Evolutionary conservation across 1,140 invertebrate genomes (phyloP).

Genomic region (Brachionus asplanchnoidis): DNA sequence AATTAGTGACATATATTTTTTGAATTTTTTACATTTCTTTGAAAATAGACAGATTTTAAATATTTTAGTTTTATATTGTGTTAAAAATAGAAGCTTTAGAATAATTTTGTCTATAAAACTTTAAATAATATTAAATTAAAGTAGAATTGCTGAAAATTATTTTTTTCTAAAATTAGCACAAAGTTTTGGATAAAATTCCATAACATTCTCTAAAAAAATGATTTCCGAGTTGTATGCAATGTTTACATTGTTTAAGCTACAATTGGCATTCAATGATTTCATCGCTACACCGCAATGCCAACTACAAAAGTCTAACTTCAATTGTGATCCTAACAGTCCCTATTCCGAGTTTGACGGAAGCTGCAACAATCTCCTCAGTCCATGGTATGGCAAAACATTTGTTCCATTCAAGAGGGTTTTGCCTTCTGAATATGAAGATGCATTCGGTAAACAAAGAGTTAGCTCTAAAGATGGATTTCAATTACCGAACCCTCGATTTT

Average conservation of each 20-base stretch:
- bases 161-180: too few relatives aligned
- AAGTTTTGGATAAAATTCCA: too few relatives aligned
- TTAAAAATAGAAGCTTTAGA: too few relatives aligned
- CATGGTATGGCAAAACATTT: conserved; percentile 68
- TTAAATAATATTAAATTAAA: too few relatives aligned
- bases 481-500: neutral
- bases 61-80: too few relatives aligned
- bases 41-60: too few relatives aligned
- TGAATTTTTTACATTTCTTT: too few relatives aligned
- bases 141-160: too few relatives aligned
- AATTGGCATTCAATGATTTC: neutral
- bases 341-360: conserved; percentile 71
- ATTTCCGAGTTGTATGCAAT: neutral
- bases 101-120: too few relatives aligned
- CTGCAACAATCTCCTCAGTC: conserved; percentile 80
- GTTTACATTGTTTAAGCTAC: neutral
- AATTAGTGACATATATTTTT: too few relatives aligned
- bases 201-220: neutral
- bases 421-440: conserved; percentile 68
- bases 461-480: neutral
- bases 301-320: neutral
- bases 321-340: neutral
- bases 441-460: neutral
- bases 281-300: neutral
- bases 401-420: conserved; percentile 70